Conservation (phyloP, 2,113 vertebrate species). For the Poeciliopsis occidentalis region DNA sequence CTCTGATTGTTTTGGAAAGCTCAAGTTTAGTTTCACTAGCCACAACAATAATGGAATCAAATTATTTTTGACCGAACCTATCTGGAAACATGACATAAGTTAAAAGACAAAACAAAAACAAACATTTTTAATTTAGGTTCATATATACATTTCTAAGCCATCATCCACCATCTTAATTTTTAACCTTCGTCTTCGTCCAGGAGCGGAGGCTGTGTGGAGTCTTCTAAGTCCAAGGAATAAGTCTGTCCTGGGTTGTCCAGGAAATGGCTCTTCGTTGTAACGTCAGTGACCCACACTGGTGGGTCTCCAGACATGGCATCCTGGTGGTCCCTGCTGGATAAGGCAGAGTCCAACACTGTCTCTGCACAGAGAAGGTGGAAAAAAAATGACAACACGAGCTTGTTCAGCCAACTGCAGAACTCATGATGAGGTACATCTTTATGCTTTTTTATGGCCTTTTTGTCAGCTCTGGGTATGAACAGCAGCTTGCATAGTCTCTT, state of each 20-base stretch:
- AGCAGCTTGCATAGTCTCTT: neutral
- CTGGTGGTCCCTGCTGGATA: conserved; percentile 84
- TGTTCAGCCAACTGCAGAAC: neutral
- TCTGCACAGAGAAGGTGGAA: conserved; percentile 51
- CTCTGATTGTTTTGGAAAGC: no score
- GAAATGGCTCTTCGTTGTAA: no score
- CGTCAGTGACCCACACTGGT: conserved; percentile 47
- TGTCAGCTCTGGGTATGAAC: neutral
- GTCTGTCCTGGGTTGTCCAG: no score
- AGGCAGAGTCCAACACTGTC: conserved; percentile 60
- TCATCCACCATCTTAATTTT: neutral
- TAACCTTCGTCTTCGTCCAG: conserved; percentile 80
- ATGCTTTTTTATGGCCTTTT: neutral
- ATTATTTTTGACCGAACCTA: neutral
- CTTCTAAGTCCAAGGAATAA: no score
- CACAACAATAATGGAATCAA: neutral
- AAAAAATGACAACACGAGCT: neutral
- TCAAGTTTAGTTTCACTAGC: neutral
- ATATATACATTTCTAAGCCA: neutral
- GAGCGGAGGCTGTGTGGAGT: conserved; percentile 77
- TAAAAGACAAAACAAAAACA: no score
- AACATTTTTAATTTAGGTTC: neutral
- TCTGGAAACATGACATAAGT: no score
- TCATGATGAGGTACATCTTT: neutral
- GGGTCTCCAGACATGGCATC: conserved; percentile 88